These are phyloP conservation scores for Gambusia holbrooki DNA, from an alignment of 2,113 vertebrate species.

Conservation along the genomic window DNA sequence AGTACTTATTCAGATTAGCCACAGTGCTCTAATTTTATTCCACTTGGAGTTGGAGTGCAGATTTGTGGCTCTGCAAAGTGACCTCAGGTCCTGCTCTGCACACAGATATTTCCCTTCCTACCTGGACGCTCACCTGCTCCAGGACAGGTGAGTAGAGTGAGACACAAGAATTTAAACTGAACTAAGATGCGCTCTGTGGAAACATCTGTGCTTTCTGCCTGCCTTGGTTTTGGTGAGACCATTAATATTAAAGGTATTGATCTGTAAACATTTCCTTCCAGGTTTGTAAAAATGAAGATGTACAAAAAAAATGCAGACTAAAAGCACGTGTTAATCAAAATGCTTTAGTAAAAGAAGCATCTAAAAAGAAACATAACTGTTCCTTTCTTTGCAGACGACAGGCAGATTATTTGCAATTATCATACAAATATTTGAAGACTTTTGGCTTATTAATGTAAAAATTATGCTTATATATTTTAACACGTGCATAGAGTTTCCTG, in stretches of 20 bases:
- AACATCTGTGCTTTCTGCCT: too few relatives aligned
- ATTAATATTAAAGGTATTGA: background rate
- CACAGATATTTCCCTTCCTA: background rate
- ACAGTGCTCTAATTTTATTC: background rate
- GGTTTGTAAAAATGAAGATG: too few relatives aligned
- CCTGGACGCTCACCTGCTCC: too few relatives aligned
- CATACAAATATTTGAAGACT: background rate
- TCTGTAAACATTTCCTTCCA: background rate
- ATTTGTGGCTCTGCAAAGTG: background rate
- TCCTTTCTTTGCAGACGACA: background rate
- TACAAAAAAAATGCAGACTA: too few relatives aligned
- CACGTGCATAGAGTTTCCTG: background rate
- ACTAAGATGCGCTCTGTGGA: too few relatives aligned
- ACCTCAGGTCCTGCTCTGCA: background rate
- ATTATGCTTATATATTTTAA: background rate
- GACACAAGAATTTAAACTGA: background rate
- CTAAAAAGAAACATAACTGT: background rate
- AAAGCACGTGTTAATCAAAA: background rate
- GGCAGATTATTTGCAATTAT: background rate
- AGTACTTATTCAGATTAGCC: background rate
- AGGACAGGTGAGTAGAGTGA: too few relatives aligned
- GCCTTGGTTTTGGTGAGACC: too few relatives aligned
- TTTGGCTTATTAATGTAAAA: too few relatives aligned
- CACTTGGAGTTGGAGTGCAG: background rate
- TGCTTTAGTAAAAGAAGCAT: background rate